Base-by-base conservation (phyloP, 2,888 invertebrate species). In the Drosophila austrosaltans region DNA sequence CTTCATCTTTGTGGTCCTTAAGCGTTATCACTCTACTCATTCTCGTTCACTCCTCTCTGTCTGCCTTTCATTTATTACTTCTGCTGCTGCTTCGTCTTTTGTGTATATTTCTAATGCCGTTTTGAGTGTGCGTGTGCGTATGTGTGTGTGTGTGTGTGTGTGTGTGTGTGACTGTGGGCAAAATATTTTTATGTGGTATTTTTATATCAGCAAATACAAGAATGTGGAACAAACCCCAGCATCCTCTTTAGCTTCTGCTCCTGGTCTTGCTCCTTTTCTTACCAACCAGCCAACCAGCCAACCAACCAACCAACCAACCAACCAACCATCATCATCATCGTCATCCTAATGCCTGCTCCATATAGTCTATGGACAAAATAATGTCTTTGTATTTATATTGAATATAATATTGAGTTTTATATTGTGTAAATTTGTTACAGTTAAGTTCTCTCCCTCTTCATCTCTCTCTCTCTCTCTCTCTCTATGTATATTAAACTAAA, bases 81-180 rank as follows among this genome's bases (percentile, higher is more conserved):
- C 48, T 48, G 22, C 75, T 64, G 69, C 75, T 54, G 69, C 48
- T 48, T 48, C 75, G 66, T 59, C 85, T 70, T 82, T 82, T 83
- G 81, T 86, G 81, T 85, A 82, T 78, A 82, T 82, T 83, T 81
- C 82, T 83, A 88, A 88, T 83, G 84, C 87, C 89, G 81, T 87
- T 88, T 83, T 88, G 48, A 48, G 48, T 78, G 86, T 88, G 86
- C 81, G 82, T 83, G 88, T 88, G 48, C 4, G 48, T 5, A 5
- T 78, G 86, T 88, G 86, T 78, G 82, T 86, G 87, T n/a, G n/a
- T 82, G 79, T 82, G 65, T 69, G 63, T 76, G 59, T 70, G 69
- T 68, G 75, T 67, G 72, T 76, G 82, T 76, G 76, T 79, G 16
- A 16, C 79, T 81, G 70, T 81, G 81, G 62, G 74, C 25, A 77